Evolutionary conservation across 2,797 vertebrate genomes (phyloP).

Genomic region (Labeo calbasu): DNA sequence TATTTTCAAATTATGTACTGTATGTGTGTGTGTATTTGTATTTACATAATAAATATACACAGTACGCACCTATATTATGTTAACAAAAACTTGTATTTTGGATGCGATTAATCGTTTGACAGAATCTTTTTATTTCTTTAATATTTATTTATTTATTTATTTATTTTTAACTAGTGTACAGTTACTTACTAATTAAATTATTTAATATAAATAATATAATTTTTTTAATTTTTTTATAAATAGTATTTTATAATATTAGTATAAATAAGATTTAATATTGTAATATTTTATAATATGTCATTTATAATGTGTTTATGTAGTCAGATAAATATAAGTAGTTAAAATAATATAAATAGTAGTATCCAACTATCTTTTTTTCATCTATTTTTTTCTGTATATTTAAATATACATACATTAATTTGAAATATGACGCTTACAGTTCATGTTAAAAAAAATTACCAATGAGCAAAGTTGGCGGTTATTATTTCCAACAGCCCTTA

Average conservation of each 20-base stretch:
- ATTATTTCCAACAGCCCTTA: background rate
- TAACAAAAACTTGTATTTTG: too few species aligned
- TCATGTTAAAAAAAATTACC: background rate
- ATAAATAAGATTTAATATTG: too few species aligned
- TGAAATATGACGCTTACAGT: background rate
- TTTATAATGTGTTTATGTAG: background rate
- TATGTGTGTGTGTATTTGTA: too few species aligned
- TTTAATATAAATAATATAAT: background rate
- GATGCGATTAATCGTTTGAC: too few species aligned
- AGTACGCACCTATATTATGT: too few species aligned
- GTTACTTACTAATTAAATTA: background rate
- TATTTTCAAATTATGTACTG: too few species aligned
- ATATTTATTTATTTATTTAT: too few species aligned
- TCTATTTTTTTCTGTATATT: background rate
- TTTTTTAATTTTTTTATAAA: too few species aligned
- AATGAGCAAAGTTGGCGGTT: background rate
- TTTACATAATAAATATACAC: too few species aligned
- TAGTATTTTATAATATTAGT: too few species aligned
- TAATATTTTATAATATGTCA: too few species aligned
- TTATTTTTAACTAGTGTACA: background rate
- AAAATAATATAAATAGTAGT: background rate
- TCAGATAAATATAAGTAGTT: background rate
- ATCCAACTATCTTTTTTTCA: background rate
- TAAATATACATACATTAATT: background rate
- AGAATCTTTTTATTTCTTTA: too few species aligned